These are phyloP conservation scores for Ptilonorhynchus violaceus DNA, from an alignment of 2,113 vertebrate genomes.

Conservation along the genomic window DNA sequence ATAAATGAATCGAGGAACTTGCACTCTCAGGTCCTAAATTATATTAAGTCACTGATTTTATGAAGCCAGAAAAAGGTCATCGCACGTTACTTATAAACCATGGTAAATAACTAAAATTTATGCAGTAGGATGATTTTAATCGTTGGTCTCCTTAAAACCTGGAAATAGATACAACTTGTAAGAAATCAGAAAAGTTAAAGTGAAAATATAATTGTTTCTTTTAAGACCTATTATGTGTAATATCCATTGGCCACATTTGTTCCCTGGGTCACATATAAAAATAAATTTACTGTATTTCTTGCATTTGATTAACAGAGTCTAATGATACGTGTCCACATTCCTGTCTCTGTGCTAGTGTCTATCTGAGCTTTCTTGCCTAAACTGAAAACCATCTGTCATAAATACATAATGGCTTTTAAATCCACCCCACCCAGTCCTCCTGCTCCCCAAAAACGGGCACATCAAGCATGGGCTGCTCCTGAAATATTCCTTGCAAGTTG, in stretches of 20 bases:
- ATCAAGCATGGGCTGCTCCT: not conserved
- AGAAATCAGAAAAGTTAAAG: conserved; percentile 20
- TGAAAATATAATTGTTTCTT: conserved; percentile 36
- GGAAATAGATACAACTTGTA: not conserved
- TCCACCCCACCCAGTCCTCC: not conserved
- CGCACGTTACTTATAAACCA: conserved; percentile 40
- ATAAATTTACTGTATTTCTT: not conserved
- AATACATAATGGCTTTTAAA: conserved; percentile 6
- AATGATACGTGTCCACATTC: not conserved
- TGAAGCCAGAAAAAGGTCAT: conserved; percentile 54
- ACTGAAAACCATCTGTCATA: conserved; percentile 18
- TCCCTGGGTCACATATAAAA: not conserved
- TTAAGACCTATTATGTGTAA: not conserved
- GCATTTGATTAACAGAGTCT: conserved; percentile 2
- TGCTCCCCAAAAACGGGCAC: not conserved
- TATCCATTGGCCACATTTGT: not conserved
- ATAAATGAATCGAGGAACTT: conserved; percentile 41
- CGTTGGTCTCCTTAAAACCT: not conserved
- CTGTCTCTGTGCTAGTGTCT: not conserved
- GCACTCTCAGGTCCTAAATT: conserved; percentile 48
- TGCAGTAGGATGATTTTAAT: not conserved
- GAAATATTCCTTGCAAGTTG: conserved; percentile 30
- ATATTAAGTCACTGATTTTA: conserved; percentile 45
- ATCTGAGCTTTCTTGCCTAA: not conserved
- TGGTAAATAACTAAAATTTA: conserved; percentile 51